Base-by-base conservation (phyloP, 2,888 invertebrate species). In the Carcina quercana region DNA sequence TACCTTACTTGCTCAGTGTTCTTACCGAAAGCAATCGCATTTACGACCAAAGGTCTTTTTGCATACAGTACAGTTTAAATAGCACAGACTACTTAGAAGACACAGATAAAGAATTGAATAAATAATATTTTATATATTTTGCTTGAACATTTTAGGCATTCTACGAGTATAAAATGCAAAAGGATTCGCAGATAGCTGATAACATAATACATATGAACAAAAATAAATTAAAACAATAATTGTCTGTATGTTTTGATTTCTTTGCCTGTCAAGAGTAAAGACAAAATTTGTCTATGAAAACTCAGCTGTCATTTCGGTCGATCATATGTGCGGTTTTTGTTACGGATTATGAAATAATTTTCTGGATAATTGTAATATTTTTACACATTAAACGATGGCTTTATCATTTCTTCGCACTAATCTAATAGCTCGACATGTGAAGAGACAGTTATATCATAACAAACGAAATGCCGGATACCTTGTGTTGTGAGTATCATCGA, bases 401-500 rank as follows among this genome's bases (percentile, higher is more conserved):
- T 67, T 79, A 50, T 78, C 78, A 14, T 78, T 83, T 57, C 50
- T 83, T 32, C 74, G 82, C 27, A 62, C 63, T 32, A 76, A 65
- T 43, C 48, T 74, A 22, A 43, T 83, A 42, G 59, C 68, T 12
- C 64, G 73, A 31, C 70, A 79, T 48, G 59, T 80, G 25, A 72
- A 69, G 55, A 61, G 61, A 34, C 76, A 78, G 30, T 63, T 78
- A 39, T 78, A 75, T 42, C 78, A 70, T 48, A 75, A 62, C 42
- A 89, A 80, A 87, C 89, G 85, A 38, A 82, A 86, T 53, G 78
- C 86, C 53, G 90, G 91, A 55, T 91, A 89, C 55, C 87, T 91
- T 40, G 89, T 91, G 22, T 70, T 91, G 91, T 91, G 82, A 87
- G 91, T 88, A 49, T 25, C 30, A 40, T 45, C 42, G 37, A 48